phyloP scores from a whole-genome alignment of 2,888 invertebrate species.

The Drosophila picticornis region DNA sequence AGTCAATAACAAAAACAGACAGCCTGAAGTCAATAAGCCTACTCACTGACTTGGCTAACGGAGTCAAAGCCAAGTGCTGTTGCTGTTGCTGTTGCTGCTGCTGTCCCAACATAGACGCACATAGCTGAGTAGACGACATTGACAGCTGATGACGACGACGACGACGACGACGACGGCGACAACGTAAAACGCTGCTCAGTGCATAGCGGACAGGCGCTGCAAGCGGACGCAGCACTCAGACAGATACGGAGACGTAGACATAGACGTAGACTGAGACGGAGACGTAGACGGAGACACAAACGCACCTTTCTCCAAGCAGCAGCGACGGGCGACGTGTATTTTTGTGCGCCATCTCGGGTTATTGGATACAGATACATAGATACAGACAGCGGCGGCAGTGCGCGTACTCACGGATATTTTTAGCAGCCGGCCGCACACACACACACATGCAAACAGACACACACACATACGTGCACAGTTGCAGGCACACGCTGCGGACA shows the following conservation, averaged over 20 bases:
- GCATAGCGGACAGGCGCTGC: slow-evolving; percentile 80
- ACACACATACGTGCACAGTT: slow-evolving; percentile 3
- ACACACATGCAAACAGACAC: background rate
- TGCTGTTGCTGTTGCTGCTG: slow-evolving; percentile 37
- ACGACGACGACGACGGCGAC: slow-evolving; percentile 52
- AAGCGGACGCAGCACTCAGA: slow-evolving; percentile 71
- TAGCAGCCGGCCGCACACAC: slow-evolving; percentile 69
- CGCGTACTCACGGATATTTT: slow-evolving; percentile 77
- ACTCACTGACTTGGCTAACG: slow-evolving; percentile 71
- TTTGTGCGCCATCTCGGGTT: slow-evolving; percentile 71
- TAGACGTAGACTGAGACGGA: slow-evolving; percentile 17
- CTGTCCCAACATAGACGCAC: slow-evolving; percentile 42
- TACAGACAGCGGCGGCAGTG: slow-evolving; percentile 45
- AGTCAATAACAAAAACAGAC: slow-evolving; percentile 13
- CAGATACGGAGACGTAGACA: background rate
- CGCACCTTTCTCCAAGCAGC: slow-evolving; percentile 67
- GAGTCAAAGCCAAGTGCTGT: slow-evolving; percentile 80
- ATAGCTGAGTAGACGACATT: slow-evolving; percentile 59
- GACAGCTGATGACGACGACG: slow-evolving; percentile 55
- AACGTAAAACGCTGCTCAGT: slow-evolving; percentile 68
- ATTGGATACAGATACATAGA: slow-evolving; percentile 77
- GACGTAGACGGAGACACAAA: slow-evolving; percentile 39
- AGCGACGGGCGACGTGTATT: slow-evolving; percentile 51
- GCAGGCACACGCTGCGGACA: slow-evolving; percentile 60
- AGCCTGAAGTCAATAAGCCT: slow-evolving; percentile 46